These are phyloP conservation scores for Anolis sagrei DNA, from an alignment of 2,113 vertebrate species.

Conservation along the genomic window DNA sequence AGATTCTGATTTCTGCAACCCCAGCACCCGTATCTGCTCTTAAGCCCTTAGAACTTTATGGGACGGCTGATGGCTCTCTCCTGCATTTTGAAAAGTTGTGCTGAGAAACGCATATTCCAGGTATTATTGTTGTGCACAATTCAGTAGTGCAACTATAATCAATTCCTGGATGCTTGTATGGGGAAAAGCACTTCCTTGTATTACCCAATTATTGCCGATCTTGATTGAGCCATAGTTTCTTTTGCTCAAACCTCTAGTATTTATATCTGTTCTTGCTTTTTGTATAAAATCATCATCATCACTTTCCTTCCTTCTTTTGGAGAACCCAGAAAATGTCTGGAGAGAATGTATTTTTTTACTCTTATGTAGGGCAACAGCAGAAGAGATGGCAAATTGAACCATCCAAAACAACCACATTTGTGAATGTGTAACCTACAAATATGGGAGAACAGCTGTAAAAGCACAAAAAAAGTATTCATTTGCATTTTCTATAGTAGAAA, in stretches of 20 bases:
- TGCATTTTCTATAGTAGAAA: background rate
- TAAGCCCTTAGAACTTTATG: too few species aligned
- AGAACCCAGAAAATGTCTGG: background rate
- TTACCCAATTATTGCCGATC: background rate
- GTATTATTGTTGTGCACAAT: background rate
- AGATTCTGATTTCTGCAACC: too few species aligned
- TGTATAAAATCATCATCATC: background rate
- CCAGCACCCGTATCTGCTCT: too few species aligned
- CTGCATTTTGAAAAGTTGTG: background rate
- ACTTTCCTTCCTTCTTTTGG: too few species aligned
- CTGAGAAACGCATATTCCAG: background rate
- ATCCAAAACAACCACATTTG: too few species aligned
- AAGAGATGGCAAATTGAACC: too few species aligned
- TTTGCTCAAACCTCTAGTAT: background rate
- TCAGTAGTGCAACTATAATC: background rate
- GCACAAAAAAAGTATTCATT: background rate
- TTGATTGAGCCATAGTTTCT: background rate
- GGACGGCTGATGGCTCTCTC: too few species aligned
- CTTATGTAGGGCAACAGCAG: too few species aligned
- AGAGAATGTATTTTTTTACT: too few species aligned
- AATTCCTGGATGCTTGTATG: constrained; percentile 16
- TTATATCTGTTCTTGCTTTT: background rate
- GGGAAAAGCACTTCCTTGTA: background rate
- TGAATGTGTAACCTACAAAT: too few species aligned
- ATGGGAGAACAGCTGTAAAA: too few species aligned